These are phyloP conservation scores for Endotricha flammealis DNA, from an alignment of 2,888 invertebrate species.

Conservation along the genomic window DNA sequence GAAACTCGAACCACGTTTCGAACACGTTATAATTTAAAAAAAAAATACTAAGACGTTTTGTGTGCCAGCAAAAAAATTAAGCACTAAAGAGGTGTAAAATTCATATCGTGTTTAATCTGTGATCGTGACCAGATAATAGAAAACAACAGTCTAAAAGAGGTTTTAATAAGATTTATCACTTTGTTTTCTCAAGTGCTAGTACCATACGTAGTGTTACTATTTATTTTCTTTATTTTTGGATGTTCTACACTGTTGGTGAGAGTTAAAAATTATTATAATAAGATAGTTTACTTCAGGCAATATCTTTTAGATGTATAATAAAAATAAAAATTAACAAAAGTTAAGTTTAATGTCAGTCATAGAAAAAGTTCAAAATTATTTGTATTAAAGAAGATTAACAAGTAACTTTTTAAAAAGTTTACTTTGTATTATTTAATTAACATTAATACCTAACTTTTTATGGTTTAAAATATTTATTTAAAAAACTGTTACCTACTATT, in stretches of 20 bases:
- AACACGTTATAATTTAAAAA: constrained; percentile 31
- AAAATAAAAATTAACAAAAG: no score
- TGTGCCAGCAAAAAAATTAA: not conserved
- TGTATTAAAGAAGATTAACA: no score
- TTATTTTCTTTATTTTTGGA: constrained; percentile 28
- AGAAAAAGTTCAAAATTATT: no score
- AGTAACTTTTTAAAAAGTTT: no score
- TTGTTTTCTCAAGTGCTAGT: constrained; percentile 29
- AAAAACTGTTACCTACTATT: no score
- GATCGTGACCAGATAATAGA: constrained; percentile 28
- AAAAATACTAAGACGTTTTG: constrained; percentile 19
- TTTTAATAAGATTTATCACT: constrained; percentile 32
- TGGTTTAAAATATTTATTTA: no score
- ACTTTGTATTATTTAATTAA: no score
- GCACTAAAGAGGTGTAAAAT: constrained; percentile 5
- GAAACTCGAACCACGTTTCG: constrained; percentile 44
- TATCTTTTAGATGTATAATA: no score
- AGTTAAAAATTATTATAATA: not conserved
- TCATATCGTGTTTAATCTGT: constrained; percentile 20
- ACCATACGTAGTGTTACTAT: constrained; percentile 35
- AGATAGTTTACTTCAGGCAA: no score
- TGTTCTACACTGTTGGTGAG: constrained; percentile 34
- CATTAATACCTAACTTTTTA: no score
- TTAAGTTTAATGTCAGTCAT: no score
- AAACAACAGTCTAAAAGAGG: constrained; percentile 29